Evolutionary conservation across 2,113 vertebrate species (phyloP).

Genomic region (Oryzias celebensis): DNA sequence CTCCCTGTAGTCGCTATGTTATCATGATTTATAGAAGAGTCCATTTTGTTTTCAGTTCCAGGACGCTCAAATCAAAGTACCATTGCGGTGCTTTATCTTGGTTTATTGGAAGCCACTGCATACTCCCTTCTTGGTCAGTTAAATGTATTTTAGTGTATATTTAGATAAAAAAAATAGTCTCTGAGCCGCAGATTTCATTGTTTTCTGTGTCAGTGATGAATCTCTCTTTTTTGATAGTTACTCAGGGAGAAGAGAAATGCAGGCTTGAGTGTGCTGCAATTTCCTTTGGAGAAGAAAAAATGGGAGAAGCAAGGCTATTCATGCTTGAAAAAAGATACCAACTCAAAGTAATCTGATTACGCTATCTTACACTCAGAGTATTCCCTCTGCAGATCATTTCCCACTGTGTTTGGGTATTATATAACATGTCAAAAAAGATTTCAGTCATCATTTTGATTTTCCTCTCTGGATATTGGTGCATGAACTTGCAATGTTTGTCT

Average conservation of each 20-base stretch:
- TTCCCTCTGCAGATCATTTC: conserved; percentile 43
- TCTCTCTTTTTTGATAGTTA: conserved; percentile 68
- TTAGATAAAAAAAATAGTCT: conserved; percentile 72
- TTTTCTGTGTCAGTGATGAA: conserved; percentile 76
- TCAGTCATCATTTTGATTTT: conserved; percentile 51
- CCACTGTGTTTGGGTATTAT: conserved; percentile 62
- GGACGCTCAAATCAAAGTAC: conserved; percentile 71
- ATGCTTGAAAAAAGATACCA: conserved; percentile 16
- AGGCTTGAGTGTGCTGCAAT: conserved; percentile 48
- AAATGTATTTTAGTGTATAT: conserved; percentile 75
- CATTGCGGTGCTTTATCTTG: conserved; percentile 68
- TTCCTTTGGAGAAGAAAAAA: conserved; percentile 36
- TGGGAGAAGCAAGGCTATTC: conserved; percentile 15
- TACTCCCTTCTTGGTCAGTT: conserved; percentile 69
- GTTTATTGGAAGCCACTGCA: conserved; percentile 66
- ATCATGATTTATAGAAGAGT: conserved; percentile 76
- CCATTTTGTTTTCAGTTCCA: conserved; percentile 72
- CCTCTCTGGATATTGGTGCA: conserved; percentile 41
- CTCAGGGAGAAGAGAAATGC: conserved; percentile 61
- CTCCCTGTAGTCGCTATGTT: conserved; percentile 62
- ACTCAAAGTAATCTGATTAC: conserved; percentile 49
- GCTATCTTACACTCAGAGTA: conserved; percentile 43
- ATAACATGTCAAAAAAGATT: conserved; percentile 61
- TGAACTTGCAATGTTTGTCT: conserved; percentile 50
- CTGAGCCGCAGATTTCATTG: conserved; percentile 67